Base-by-base conservation (phyloP, 2,797 vertebrate species). In the Pangasius djambal region DNA sequence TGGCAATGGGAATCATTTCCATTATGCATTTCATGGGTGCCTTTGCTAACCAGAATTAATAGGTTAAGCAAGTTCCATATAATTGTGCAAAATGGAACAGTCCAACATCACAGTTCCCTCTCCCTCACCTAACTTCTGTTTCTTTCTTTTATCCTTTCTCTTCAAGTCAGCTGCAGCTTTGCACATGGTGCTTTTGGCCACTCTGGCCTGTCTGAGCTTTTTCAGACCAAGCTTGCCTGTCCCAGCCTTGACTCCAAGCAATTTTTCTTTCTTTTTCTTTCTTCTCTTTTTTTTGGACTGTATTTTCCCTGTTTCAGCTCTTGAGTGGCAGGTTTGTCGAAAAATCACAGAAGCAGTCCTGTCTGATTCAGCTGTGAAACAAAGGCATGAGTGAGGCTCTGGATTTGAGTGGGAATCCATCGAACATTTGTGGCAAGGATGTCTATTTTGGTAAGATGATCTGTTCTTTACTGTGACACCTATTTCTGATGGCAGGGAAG, bases 101-200 rank as follows among this genome's bases (percentile, higher is more conserved):
- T 31, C 16, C 6, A 65, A 22, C n/a, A 57, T n/a, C 72, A 75
- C 9, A 2, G 78, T 8, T 89, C 13, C 2, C 15, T 72, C 52
- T 74, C 22, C 90, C 96, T 97, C 93, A 99, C 98, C 97, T 90
- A 95, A 95, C 93, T 97, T 98, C 91, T 95, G 95, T 94, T 97
- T 98, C 95, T 97, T 99, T 93, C 97, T 97, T 93, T 97, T 97
- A 85, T 95, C 96, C 93, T 97, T 98, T 91, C 96, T 98, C 95
- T 97, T 97, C 90, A 95, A 95, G 82, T 96, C 83, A 61, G 96
- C 87, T 67, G 96, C 91, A 67, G 96, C 96, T 94, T 93, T 97
- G 88, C 94, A 94, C 79, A 96, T 92, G 88, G 96, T 95, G 94
- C 95, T 95, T 93, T 97, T 97, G 7, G 94, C 96, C 91, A 94